phyloP scores from a whole-genome alignment of 30 jellyfish, hydroid and myxozoan genomes.

The Cassiopea andromeda region DNA sequence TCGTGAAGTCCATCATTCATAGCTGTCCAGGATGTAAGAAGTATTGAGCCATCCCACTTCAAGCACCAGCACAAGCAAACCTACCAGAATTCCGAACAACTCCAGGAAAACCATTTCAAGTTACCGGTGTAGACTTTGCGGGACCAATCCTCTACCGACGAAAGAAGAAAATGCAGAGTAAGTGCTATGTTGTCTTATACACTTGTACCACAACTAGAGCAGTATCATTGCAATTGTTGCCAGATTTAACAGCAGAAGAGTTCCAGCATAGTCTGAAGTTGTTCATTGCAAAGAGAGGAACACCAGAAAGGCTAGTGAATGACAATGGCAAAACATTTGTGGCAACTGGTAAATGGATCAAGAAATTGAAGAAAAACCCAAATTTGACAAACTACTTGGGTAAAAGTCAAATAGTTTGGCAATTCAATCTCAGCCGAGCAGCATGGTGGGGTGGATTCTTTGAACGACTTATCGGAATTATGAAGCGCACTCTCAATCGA shows the following conservation, averaged over 20 bases:
- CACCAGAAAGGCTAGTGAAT: conserved; percentile 48
- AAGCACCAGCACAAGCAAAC: conserved; percentile 43
- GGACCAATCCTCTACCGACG: conserved; percentile 40
- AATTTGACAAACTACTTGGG: conserved; percentile 42
- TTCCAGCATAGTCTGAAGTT: conserved; percentile 44
- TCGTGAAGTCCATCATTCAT: conserved; percentile 55
- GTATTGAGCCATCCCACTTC: conserved; percentile 45
- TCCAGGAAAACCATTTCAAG: conserved; percentile 22
- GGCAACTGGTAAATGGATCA: conserved; percentile 49
- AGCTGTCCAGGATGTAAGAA: conserved; percentile 38
- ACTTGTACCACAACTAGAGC: conserved; percentile 50
- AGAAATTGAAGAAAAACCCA: conserved; percentile 40
- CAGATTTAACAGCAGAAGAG: conserved; percentile 33
- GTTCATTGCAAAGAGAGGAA: conserved; percentile 61
- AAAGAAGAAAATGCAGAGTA: conserved; percentile 25
- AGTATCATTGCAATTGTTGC: conserved; percentile 31
- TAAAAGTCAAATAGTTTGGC: conserved; percentile 38
- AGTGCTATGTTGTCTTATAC: conserved; percentile 43
- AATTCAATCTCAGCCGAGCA: conserved; percentile 41
- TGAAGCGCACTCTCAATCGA: conserved; percentile 46
- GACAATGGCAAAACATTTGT: conserved; percentile 54
- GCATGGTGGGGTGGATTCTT: conserved; percentile 79
- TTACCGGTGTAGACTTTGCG: conserved; percentile 50
- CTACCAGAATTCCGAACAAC: conserved; percentile 53
- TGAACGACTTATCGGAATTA: conserved; percentile 57